Base-by-base conservation (phyloP, 1,140 invertebrate species). In the Tetragonula clypearis region DNA sequence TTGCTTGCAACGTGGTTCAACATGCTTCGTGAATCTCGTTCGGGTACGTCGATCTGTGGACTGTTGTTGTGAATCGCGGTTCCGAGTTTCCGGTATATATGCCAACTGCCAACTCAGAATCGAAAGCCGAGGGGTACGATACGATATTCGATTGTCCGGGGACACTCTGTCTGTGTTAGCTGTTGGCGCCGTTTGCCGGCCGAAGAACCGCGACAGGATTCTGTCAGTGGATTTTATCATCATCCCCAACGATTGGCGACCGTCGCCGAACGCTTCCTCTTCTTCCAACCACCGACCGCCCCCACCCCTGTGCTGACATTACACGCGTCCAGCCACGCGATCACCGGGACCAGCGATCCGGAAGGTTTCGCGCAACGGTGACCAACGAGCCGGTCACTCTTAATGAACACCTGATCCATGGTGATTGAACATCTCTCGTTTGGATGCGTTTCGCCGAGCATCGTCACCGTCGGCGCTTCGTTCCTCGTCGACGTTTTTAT, bases 311-410 rank as follows among this genome's bases (percentile, higher is more conserved):
- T 14, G 17, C 55, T 5, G n/a, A 65, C 86, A 87, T 86, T 88
- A 66, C 89, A 83, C 90, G 89, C 88, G 84, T 82, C 86, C 85
- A 90, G 88, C 88, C 88, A 90, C 88, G 88, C 88, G 88, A 90
- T 89, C 88, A 85, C 35, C 79, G 86, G 85, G 90, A 86, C 75
- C 88, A 92, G 73, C 92, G 86, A 90, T 92, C 87, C 90, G 91
- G 90, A 91, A 88, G 86, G 88, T 90, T 90, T 87, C 86, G 87
- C 88, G 82, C 87, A 84, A 88, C 88, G 84, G 90, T 91, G 90
- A 90, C 75, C 89, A 91, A 90, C 90, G 89, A 90, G 88, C 82
- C 90, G 84, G 76, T 81, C 82, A 86, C 80, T 90, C 73, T 85
- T 90, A 88, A 90, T 90, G 88, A 82, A 88, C 88, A 85, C 86